Conservation (phyloP, 1,140 invertebrate genomes). For the Maconellicoccus hirsutus region DNA sequence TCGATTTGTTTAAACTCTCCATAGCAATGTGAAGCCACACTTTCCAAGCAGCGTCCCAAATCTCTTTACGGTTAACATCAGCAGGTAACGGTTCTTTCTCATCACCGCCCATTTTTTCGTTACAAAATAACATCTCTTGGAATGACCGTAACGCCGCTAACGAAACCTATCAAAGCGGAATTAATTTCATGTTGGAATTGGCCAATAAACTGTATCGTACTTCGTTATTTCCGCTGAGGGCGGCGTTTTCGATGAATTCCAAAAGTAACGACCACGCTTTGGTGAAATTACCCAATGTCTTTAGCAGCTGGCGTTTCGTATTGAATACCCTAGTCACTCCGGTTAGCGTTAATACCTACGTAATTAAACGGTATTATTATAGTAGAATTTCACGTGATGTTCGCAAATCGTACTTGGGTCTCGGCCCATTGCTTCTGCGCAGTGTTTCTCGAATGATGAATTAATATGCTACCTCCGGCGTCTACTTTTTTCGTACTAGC, state of each 20-base stretch:
- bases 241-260: conserved; percentile 86
- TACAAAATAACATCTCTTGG: conserved; percentile 75
- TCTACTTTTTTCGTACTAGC: conserved; percentile 91
- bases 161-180: conserved; percentile 49
- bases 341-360: conserved; percentile 55
- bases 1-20: conserved; percentile 51
- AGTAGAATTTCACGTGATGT: not conserved
- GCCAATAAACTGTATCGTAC: conserved; percentile 40
- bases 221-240: conserved; percentile 83
- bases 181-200: not conserved
- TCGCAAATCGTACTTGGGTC: conserved; percentile 56
- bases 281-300: conserved; percentile 78
- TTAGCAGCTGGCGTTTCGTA: conserved; percentile 72
- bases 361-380: conserved; percentile 24
- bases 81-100: conserved; percentile 32
- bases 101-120: conserved; percentile 37
- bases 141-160: conserved; percentile 89
- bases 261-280: conserved; percentile 83
- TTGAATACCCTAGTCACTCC: conserved; percentile 74
- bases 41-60: conserved; percentile 70
- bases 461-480: conserved; percentile 83
- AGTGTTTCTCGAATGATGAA: conserved; percentile 97
- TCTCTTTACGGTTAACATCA: conserved; percentile 35
- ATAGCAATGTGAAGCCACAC: conserved; percentile 76
- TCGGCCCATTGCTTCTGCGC: conserved; percentile 99